Evolutionary conservation across 2,888 invertebrate species (phyloP), one percentile per base, ranked within the genome.

Genomic region (Fissipunctia ypsillon): DNA sequence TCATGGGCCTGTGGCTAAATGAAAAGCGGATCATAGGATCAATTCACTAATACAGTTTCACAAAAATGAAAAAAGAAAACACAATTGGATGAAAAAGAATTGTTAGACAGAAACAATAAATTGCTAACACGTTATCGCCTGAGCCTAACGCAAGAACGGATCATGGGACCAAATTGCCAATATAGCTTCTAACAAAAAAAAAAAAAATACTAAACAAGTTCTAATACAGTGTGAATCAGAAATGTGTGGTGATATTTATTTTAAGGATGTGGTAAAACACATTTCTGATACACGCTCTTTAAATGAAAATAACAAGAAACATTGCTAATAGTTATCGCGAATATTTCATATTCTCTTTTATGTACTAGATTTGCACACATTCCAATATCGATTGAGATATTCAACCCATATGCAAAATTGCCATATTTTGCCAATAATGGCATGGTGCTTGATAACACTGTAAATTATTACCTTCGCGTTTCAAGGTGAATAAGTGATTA

Each of bases 401-500:
- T 60, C 45, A 65, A 28, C 3, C 12, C 31, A 3, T 52, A 50
- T 50, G 56, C 16, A 14, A 60, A 63, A 82, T 38, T 35, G 28
- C 45, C 63, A 56, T 7, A 9, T 48, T 70, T 76, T 67, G 50
- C 28, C 16, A 54, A 41, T 76, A 65, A 81, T 69, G 31, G 16
- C 22, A 25, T 6, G 14, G 31, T 78, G n/a, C 73, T 48, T 25
- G 50, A 48, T 61, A 71, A 71, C 48, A 64, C 14, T 28, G 41
- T n/a, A 50, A 19, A 48, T 64, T 28, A 63, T 63, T 48, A 48
- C 54, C 78, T 64, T 56, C 22, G 16, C 16, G n/a, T 56, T 56
- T 66, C 68, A 79, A 80, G 52, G 80, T 79, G 50, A 78, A 56
- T 59, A 52, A 16, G 2, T 60, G 56, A 14, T 3, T 16, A n/a